phyloP scores from a whole-genome alignment of 2,888 invertebrate species.

The Melinopterus prodromus region DNA sequence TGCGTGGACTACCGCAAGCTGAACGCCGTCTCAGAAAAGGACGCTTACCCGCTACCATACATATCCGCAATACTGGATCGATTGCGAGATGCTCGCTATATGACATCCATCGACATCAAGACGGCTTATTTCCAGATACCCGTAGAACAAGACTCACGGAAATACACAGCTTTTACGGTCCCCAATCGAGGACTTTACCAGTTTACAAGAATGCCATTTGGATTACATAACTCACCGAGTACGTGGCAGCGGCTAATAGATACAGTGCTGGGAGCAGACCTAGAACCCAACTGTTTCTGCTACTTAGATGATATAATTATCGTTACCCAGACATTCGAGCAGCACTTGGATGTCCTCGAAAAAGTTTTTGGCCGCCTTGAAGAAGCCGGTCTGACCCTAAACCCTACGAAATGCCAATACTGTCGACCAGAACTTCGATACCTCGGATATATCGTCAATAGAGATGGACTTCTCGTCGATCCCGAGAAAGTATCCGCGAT shows the following conservation, averaged over 20 bases:
- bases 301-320: slow-evolving; percentile 40
- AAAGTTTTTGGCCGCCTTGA: slow-evolving; percentile 31
- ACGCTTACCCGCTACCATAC: slow-evolving; percentile 50
- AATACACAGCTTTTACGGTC: slow-evolving; percentile 40
- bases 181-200: slow-evolving; percentile 40
- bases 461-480: slow-evolving; percentile 42
- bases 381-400: slow-evolving; percentile 45
- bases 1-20: slow-evolving; percentile 50
- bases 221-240: slow-evolving; percentile 45
- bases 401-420: slow-evolving; percentile 43
- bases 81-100: neutral
- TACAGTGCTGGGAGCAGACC: slow-evolving; percentile 14
- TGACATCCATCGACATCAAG: too few species aligned
- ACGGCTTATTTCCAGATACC: too few species aligned
- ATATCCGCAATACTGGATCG: slow-evolving; percentile 47
- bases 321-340: slow-evolving; percentile 36
- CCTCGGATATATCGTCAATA: slow-evolving; percentile 49
- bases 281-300: slow-evolving; percentile 29
- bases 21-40: slow-evolving; percentile 47
- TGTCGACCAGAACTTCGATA: slow-evolving; percentile 42
- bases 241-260: slow-evolving; percentile 49
- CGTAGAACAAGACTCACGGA: too few species aligned
- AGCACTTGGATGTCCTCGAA: slow-evolving; percentile 30
- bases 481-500: slow-evolving; percentile 41
- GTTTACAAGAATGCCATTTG: slow-evolving; percentile 48